Evolutionary conservation across 2,797 vertebrate genomes (phyloP), one percentile per base, ranked within the genome.

Genomic region (Columba guinea): DNA sequence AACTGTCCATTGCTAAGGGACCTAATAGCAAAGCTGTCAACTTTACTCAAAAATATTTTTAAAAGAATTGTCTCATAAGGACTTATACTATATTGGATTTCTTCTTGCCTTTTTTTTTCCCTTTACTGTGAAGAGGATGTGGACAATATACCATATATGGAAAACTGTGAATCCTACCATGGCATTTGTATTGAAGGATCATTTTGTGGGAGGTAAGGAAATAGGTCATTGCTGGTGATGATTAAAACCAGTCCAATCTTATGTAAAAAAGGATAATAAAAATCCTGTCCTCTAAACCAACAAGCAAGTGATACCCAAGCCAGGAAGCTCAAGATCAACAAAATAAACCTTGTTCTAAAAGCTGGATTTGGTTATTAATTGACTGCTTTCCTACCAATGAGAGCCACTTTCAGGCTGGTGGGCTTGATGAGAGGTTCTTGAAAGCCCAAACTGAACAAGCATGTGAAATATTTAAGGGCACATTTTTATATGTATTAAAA

Each of bases 401-500:
- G 65, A 67, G 76, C 94, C 84, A 62, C 79, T 87, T 87, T 60
- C 84, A 84, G 79, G 73, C 76, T 87, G 79, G 63, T 93, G 90
- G 63, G 58, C 69, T 92, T 52, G 13, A 74, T 93, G 56, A 94
- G 89, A 85, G 90, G 82, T 68, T 89, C 85, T 81, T 95, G 80
- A 96, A 97, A 95, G 84, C 65, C 92, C 94, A 93, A 95, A 96
- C 75, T 89, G 95, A 93, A 95, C 74, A 98, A 97, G 97, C 97
- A 98, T 97, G 96, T 98, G 97, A 98, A 98, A 98, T 97, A 98
- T 97, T 98, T 98, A 98, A 96, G 95, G 94, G 94, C 96, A 95
- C 97, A 97, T 98, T 97, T 98, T 97, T 97, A 97, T 98, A 97
- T 97, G 98, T 98, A 98, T 99, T 98, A 98, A 98, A 98, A 98